phyloP scores from a whole-genome alignment of 2,113 vertebrate genomes.

The Microcebus tavaratra region DNA sequence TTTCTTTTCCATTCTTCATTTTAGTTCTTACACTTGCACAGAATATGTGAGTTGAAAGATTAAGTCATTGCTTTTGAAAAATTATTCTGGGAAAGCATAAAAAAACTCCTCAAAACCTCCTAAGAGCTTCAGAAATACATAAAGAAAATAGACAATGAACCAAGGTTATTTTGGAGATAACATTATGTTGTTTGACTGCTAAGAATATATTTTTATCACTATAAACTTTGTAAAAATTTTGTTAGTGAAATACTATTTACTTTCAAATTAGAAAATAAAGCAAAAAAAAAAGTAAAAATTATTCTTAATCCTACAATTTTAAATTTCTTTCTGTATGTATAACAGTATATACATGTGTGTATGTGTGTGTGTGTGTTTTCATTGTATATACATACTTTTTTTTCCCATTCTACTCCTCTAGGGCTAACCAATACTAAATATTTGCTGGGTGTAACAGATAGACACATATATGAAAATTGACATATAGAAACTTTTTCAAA shows the following conservation, averaged over 20 bases:
- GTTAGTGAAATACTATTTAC: not conserved
- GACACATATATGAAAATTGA: not conserved
- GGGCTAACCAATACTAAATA: not conserved
- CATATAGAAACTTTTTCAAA: not conserved
- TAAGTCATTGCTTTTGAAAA: constrained; percentile 41
- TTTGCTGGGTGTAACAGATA: not conserved
- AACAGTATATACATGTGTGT: not conserved
- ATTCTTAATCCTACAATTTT: not conserved
- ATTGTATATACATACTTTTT: not conserved
- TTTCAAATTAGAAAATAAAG: constrained; percentile 27
- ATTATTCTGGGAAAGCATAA: not conserved
- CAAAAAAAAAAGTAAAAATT: constrained; percentile 23
- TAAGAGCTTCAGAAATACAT: constrained; percentile 3
- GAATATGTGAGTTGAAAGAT: not conserved
- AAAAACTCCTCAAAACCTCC: not conserved
- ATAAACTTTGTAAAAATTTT: constrained; percentile 19
- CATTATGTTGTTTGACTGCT: not conserved
- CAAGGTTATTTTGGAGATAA: not conserved
- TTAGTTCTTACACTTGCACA: constrained; percentile 27
- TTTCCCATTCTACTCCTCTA: not conserved
- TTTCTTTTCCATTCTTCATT: constrained; percentile 49
- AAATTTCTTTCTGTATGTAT: not conserved
- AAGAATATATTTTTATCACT: constrained; percentile 21
- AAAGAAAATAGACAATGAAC: not conserved
- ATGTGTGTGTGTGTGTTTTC: not conserved